A percentile compares a stretch with the other conserved stretches of the same genome.
These are phyloP conservation scores for Lasiurus cinereus DNA, from an alignment of 2,113 vertebrate species.

Conservation along the genomic window DNA sequence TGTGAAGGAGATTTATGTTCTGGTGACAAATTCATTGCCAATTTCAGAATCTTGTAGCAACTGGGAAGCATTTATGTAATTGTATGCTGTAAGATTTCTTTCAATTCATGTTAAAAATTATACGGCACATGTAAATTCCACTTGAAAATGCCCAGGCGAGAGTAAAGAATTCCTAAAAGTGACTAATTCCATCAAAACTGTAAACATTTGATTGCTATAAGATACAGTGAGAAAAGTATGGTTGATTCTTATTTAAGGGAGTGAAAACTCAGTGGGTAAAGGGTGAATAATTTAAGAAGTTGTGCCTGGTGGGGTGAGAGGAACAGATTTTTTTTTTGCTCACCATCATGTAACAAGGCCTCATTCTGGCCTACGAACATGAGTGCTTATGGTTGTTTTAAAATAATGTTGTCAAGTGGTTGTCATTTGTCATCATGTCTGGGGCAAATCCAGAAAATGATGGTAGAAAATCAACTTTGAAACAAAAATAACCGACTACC, in stretches of 20 bases:
- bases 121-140: not conserved
- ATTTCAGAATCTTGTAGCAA: slow-evolving; percentile 8
- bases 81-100: slow-evolving; percentile 44
- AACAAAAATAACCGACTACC: not conserved
- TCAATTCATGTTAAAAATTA: slow-evolving; percentile 1
- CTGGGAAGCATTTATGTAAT: not conserved
- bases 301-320: not conserved
- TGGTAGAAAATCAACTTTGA: not conserved
- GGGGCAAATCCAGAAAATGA: not conserved
- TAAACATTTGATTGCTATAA: not conserved
- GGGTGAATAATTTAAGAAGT: not conserved
- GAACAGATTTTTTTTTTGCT: not conserved
- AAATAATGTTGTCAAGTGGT: not conserved
- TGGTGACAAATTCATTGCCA: not conserved
- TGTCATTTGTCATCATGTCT: not conserved
- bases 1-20: not conserved
- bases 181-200: not conserved
- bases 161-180: slow-evolving; percentile 31
- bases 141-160: slow-evolving; percentile 18
- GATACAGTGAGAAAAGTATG: not conserved
- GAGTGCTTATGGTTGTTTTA: not conserved
- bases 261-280: not conserved
- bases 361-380: not conserved
- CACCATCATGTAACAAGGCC: not conserved
- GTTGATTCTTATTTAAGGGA: not conserved